Percentiles rank a stretch among this genome's conserved stretches.
These are phyloP conservation scores for Gasterosteus aculeatus DNA, from an alignment of 2,113 vertebrate genomes.

Conservation along the genomic window DNA sequence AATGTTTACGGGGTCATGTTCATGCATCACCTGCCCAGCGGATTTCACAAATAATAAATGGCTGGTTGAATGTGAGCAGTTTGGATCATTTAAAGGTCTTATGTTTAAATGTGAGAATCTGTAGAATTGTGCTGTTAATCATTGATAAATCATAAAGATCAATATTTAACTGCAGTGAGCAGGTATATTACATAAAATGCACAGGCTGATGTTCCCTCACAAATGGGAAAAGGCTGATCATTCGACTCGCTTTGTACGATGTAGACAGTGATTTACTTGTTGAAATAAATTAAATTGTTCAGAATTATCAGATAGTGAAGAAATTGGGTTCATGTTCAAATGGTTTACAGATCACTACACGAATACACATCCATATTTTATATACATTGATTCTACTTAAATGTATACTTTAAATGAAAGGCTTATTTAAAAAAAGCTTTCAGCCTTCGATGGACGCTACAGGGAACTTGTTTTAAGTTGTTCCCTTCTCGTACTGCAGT, in stretches of 20 bases:
- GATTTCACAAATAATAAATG: background rate
- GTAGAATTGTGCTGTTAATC: constrained; percentile 1
- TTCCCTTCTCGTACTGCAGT: too few relatives aligned
- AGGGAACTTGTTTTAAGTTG: too few relatives aligned
- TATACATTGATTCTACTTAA: too few relatives aligned
- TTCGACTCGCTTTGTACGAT: constrained; percentile 66
- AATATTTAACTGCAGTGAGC: background rate
- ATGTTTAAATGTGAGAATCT: constrained; percentile 33
- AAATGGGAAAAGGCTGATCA: constrained; percentile 14
- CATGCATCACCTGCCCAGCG: background rate
- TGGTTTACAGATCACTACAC: too few relatives aligned
- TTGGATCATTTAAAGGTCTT: background rate
- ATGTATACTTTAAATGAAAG: too few relatives aligned
- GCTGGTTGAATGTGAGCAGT: background rate
- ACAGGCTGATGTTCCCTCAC: constrained; percentile 11
- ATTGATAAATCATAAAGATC: too few relatives aligned
- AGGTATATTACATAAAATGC: background rate
- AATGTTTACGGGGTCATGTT: constrained; percentile 19
- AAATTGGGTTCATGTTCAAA: background rate
- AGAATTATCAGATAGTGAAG: background rate
- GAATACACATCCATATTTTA: too few relatives aligned
- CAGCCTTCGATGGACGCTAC: too few relatives aligned
- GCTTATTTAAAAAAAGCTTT: too few relatives aligned
- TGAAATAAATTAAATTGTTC: constrained; percentile 70
- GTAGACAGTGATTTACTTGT: constrained; percentile 60